These are phyloP conservation scores for Tachina fera DNA, from an alignment of 2,888 invertebrate genomes.

Conservation along the genomic window DNA sequence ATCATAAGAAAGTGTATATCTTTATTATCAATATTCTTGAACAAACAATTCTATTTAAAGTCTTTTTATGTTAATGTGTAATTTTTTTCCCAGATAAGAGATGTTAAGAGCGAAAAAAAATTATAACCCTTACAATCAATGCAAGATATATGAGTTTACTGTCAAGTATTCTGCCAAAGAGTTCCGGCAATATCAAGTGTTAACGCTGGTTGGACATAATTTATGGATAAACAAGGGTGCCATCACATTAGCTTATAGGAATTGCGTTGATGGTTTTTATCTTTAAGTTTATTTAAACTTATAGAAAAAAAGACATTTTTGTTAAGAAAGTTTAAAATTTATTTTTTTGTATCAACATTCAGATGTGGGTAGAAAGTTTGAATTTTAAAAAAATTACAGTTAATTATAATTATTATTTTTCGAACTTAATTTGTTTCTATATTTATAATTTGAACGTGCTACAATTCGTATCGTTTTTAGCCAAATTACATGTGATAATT, in stretches of 20 bases:
- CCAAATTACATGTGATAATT: too few relatives aligned
- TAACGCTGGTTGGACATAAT: slow-evolving; percentile 34
- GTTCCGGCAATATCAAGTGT: slow-evolving; percentile 54
- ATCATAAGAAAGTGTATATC: slow-evolving; percentile 23
- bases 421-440: too few relatives aligned
- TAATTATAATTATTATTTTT: too few relatives aligned
- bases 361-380: too few relatives aligned
- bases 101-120: not conserved
- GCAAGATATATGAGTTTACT: slow-evolving; percentile 65
- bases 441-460: too few relatives aligned
- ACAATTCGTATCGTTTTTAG: too few relatives aligned
- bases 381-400: too few relatives aligned
- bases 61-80: slow-evolving; percentile 57
- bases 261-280: too few relatives aligned
- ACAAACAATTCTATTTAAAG: slow-evolving; percentile 54
- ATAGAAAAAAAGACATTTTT: too few relatives aligned
- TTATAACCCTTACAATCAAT: slow-evolving; percentile 61
- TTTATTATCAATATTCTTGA: slow-evolving; percentile 55
- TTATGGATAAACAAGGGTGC: not conserved
- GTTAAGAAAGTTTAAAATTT: too few relatives aligned
- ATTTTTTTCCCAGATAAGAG: not conserved
- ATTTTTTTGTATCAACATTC: too few relatives aligned
- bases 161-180: slow-evolving; percentile 60
- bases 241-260: not conserved
- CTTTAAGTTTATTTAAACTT: too few relatives aligned